Evolutionary conservation across 2,888 invertebrate genomes (phyloP).

Genomic region (Tuberolachnus salignus): DNA sequence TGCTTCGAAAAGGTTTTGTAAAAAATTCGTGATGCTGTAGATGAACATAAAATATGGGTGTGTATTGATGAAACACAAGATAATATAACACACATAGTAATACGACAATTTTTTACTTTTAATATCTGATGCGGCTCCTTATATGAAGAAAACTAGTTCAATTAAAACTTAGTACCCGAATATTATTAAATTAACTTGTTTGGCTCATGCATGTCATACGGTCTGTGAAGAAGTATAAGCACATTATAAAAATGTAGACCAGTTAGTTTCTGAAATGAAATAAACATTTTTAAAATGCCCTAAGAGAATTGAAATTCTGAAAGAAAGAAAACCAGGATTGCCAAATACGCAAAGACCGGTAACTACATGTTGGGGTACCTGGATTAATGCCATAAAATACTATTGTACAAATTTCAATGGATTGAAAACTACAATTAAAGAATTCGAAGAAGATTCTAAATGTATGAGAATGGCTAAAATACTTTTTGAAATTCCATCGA

Average conservation of each 20-base stretch:
- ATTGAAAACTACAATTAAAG: neutral
- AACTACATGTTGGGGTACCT: neutral
- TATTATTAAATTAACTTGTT: neutral
- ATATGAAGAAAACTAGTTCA: neutral
- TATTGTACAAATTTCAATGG: neutral
- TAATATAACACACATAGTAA: neutral
- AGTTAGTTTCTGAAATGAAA: neutral
- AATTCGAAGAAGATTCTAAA: neutral
- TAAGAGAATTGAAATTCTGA: neutral
- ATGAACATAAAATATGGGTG: too few relatives aligned
- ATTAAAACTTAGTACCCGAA: too few relatives aligned
- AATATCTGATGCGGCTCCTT: neutral
- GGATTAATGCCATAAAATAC: neutral
- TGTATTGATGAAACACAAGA: neutral
- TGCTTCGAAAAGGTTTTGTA: neutral
- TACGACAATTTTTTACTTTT: too few relatives aligned
- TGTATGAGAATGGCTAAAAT: neutral
- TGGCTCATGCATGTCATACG: neutral
- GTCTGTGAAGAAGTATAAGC: neutral
- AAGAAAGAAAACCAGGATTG: neutral
- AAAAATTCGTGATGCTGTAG: neutral
- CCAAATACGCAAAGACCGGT: too few relatives aligned
- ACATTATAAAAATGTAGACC: slow-evolving; percentile 4
- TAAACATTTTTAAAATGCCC: neutral
- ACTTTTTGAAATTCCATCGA: neutral